Conservation (phyloP, 2,797 vertebrate species). For the Apodemus agrarius region DNA sequence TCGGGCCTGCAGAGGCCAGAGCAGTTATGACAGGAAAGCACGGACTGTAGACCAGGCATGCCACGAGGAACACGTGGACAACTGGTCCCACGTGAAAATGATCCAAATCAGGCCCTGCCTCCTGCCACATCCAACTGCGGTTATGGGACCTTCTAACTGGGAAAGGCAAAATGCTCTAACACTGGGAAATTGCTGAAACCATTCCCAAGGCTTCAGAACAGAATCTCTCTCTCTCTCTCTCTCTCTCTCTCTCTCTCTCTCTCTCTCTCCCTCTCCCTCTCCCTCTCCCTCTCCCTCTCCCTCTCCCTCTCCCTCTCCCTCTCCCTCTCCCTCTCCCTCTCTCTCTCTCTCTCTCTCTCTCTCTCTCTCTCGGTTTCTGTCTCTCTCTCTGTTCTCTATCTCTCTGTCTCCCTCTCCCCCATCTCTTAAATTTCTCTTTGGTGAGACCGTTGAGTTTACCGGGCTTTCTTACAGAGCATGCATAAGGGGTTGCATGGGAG, state of each 20-base stretch:
- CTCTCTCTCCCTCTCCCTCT: too few species aligned
- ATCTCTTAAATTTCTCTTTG: not conserved
- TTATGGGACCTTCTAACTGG: not conserved
- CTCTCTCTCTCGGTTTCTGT: not conserved
- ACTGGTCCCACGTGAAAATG: not conserved
- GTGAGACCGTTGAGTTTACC: not conserved
- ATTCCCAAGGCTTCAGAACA: not conserved
- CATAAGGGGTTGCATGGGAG: not conserved
- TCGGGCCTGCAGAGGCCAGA: not conserved
- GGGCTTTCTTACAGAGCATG: not conserved
- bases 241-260: not conserved
- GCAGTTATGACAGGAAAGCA: not conserved
- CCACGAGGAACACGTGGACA: not conserved
- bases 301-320: too few species aligned
- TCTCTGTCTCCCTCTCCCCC: not conserved
- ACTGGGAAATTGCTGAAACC: not conserved
- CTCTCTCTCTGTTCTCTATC: too few species aligned
- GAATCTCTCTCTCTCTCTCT: too few species aligned
- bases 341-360: too few species aligned
- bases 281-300: not conserved
- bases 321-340: not conserved
- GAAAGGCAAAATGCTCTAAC: conserved; percentile 5
- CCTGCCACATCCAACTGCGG: not conserved
- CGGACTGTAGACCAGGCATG: accelerated
- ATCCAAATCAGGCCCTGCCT: not conserved